Base-by-base conservation (phyloP, 2,888 invertebrate species). In the Polymixis flavicincta region DNA sequence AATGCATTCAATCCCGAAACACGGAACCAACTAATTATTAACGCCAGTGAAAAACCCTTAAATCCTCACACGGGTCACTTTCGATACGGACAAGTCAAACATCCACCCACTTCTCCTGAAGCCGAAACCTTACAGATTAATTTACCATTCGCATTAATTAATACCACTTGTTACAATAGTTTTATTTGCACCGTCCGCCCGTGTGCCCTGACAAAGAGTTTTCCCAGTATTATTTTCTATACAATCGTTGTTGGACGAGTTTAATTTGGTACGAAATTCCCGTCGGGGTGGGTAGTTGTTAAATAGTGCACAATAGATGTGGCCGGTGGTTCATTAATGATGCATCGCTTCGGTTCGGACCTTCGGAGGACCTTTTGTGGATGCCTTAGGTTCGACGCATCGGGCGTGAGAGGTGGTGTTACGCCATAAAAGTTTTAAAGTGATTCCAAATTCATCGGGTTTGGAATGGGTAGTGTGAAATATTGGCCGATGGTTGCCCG, bases 301-400 rank as follows among this genome's bases (percentile, higher is more conserved):
- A 95, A 95, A 95, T 95, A 95, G 94, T 95, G 94, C 92, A 96
- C 96, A 96, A 96, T 95, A 94, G 94, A 93, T 91, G 93, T 93
- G 93, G 94, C 90, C 91, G 89, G 91, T 85, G 77, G 86, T 82
- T 91, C 94, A 95, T 96, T 95, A 96, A 95, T 92, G 92, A 95
- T 96, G 93, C 92, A 96, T 88, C 86, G 83, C 82, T 91, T 92
- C 90, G 92, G 92, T 88, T 92, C 92, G 93, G 94, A 94, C 95
- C 94, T 93, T 92, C 80, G 92, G 74, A 78, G 73, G 80, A 60
- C 90, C 92, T 92, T 93, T 94, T 93, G 91, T 88, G 92, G 92
- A 93, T 91, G 89, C 89, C 88, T 85, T 80, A 77, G 91, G 89
- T 90, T 91, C 92, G 90, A 88, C 80, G 85, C 85, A 87, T 85